Evolutionary conservation across 30 jellyfish, hydroid and myxozoan species (phyloP).

Genomic region (Rhopilema esculentum): DNA sequence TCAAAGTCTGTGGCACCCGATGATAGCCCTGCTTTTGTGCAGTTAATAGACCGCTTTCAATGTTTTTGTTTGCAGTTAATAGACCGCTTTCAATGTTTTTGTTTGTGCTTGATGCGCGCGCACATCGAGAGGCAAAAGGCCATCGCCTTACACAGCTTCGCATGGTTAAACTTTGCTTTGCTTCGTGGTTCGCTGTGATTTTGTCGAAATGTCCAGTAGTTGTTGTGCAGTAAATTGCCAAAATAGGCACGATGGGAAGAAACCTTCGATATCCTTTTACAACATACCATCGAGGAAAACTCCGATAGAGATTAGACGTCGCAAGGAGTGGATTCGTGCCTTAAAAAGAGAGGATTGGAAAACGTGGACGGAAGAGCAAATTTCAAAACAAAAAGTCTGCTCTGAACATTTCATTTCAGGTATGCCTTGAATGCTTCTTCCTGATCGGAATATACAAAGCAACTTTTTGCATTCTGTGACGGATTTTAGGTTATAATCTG

Average conservation of each 20-base stretch:
- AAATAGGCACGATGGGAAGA: conserved; percentile 10
- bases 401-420: conserved; percentile 59
- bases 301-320: conserved; percentile 46
- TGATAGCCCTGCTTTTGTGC: too few relatives aligned
- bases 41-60: not conserved
- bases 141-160: not conserved
- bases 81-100: conserved; percentile 4
- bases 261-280: conserved; percentile 20
- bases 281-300: conserved; percentile 57
- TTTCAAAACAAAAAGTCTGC: conserved; percentile 52
- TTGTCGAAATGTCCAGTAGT: conserved; percentile 63
- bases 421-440: not conserved
- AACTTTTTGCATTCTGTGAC: not conserved
- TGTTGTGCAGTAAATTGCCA: conserved; percentile 60
- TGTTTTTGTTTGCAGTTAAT: too few relatives aligned
- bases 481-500: not conserved
- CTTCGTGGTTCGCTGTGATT: not conserved
- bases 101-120: conserved; percentile 53
- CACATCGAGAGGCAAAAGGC: conserved; percentile 46
- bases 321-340: conserved; percentile 70
- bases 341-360: conserved; percentile 50
- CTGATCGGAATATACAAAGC: not conserved
- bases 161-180: conserved; percentile 18
- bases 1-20: too few relatives aligned
- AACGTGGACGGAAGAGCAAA: conserved; percentile 46